Evolutionary conservation across 2,888 invertebrate genomes (phyloP).

Genomic region (Erebia epiphron): DNA sequence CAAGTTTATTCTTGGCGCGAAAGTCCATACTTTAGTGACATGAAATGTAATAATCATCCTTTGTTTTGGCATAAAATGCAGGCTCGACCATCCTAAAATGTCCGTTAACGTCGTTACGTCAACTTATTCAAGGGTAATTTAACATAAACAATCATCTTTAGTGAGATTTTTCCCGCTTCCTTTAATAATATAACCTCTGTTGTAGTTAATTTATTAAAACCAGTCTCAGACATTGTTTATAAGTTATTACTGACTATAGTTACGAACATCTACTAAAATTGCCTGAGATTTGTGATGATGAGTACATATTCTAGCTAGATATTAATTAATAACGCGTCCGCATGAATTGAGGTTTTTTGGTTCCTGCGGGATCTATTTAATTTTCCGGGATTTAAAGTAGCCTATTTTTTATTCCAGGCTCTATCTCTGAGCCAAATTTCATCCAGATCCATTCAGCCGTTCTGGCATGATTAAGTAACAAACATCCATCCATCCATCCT

Average conservation of each 20-base stretch:
- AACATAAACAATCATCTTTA: slow-evolving; percentile 2
- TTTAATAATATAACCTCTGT: background rate
- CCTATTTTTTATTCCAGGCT: no score
- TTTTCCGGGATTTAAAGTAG: no score
- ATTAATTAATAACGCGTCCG: background rate
- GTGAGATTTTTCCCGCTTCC: slow-evolving; percentile 15
- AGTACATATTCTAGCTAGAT: background rate
- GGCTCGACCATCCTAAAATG: background rate
- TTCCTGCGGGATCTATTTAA: no score
- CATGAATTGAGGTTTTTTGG: no score
- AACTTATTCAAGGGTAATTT: slow-evolving; percentile 19
- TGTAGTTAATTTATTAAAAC: slow-evolving; percentile 13
- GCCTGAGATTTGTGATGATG: slow-evolving; percentile 1
- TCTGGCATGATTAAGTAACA: no score
- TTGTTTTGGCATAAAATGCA: background rate
- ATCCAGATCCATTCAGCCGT: no score
- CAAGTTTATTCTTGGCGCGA: no score
- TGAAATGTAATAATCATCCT: background rate
- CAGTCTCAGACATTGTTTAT: slow-evolving; percentile 5
- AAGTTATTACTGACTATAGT: slow-evolving; percentile 8
- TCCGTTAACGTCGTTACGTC: background rate
- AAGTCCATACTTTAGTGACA: no score
- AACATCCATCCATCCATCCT: no score
- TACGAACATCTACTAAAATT: background rate
- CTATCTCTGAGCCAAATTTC: no score